Evolutionary conservation across 2,113 vertebrate genomes (phyloP).

Genomic region (Nothoprocta pentlandii): DNA sequence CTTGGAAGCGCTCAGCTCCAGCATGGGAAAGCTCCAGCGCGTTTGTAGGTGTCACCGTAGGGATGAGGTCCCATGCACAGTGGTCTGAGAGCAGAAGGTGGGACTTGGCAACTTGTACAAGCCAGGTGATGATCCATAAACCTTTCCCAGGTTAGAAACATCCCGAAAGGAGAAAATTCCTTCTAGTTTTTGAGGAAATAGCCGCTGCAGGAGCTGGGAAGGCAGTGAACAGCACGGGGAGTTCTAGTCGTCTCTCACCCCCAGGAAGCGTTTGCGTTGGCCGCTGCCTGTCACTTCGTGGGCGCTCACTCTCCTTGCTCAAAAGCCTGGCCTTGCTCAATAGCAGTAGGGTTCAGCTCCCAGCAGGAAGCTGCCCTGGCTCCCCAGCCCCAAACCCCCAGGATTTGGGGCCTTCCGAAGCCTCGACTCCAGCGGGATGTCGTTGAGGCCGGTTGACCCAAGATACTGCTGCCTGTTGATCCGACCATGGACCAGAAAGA

Average conservation of each 20-base stretch:
- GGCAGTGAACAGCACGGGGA: too few relatives aligned
- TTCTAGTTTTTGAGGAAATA: neutral
- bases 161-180: neutral
- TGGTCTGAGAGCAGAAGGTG: neutral
- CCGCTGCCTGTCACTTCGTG: neutral
- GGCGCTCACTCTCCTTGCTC: neutral
- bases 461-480: neutral
- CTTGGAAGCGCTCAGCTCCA: neutral
- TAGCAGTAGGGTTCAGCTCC: neutral
- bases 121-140: neutral
- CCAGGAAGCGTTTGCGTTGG: neutral
- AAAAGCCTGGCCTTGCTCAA: slow-evolving; percentile 8
- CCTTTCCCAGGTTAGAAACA: neutral
- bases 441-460: neutral
- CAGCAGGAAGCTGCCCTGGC: neutral
- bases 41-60: neutral
- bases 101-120: neutral
- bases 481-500: neutral
- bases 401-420: neutral
- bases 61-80: neutral
- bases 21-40: neutral
- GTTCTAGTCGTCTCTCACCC: neutral
- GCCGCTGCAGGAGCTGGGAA: neutral
- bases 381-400: neutral
- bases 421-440: neutral